Evolutionary conservation across 2,113 vertebrate species (phyloP).

Genomic region (Plestiodon gilberti): DNA sequence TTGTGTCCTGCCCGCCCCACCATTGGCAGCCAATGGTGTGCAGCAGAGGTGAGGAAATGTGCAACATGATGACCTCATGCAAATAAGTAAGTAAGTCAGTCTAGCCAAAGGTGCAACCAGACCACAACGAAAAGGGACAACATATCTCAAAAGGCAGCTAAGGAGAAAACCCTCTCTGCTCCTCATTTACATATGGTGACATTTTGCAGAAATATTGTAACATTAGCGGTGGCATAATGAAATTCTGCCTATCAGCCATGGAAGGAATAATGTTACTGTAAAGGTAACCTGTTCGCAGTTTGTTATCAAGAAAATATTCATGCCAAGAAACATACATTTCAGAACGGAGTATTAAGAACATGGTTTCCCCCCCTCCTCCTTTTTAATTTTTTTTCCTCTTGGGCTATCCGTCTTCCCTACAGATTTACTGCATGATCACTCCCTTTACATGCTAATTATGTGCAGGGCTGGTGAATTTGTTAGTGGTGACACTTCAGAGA

Average conservation of each 20-base stretch:
- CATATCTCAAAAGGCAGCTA: slow-evolving; percentile 90
- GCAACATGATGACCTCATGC: slow-evolving; percentile 14
- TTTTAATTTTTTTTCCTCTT: slow-evolving; percentile 59
- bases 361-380: slow-evolving; percentile 69
- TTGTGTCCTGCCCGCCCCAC: slow-evolving; percentile 30
- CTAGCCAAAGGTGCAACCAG: background rate
- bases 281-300: slow-evolving; percentile 97
- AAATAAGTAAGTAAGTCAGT: slow-evolving; percentile 17
- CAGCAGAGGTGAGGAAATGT: too few species aligned
- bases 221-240: slow-evolving; percentile 95
- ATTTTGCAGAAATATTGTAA: slow-evolving; percentile 99
- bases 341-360: slow-evolving; percentile 80
- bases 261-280: slow-evolving; percentile 99
- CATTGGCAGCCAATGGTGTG: background rate
- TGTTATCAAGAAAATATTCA: slow-evolving; percentile 90
- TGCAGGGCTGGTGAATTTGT: slow-evolving; percentile 92
- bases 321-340: slow-evolving; percentile 86
- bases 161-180: slow-evolving; percentile 83
- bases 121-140: slow-evolving; percentile 48
- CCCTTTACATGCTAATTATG: slow-evolving; percentile 97
- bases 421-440: slow-evolving; percentile 92
- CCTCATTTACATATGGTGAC: slow-evolving; percentile 98
- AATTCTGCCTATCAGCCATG: slow-evolving; percentile 95
- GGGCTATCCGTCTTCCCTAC: slow-evolving; percentile 89
- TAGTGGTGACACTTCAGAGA: slow-evolving; percentile 96